Base-by-base conservation (phyloP, 2,113 vertebrate species). In the Hoplias malabaricus region DNA sequence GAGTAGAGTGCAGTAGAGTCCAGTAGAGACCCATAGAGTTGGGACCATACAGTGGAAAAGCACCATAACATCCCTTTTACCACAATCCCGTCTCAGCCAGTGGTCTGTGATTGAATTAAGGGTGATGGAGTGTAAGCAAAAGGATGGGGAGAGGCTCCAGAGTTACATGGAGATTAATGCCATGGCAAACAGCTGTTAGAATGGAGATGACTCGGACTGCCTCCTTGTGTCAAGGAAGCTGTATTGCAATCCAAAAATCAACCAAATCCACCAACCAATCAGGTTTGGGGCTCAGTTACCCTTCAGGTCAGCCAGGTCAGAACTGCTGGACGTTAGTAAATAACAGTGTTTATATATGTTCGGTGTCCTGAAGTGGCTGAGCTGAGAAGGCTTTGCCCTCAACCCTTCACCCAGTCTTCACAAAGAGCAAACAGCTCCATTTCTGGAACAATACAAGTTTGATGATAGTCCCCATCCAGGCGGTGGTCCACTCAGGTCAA, bases 401-500 rank as follows among this genome's bases (percentile, higher is more conserved):
- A 70, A 73, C 73, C 46, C 85, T 80, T 85, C 42, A 80, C 33
- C 82, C 69, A 69, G 36, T 27, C 73, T 78, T 82, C 77, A 67
- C 54, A 87, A 82, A 83, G 42, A 84, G 75, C n/a, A 83, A 85
- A 82, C 4, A n/a, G 29, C 36, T 12, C 6, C n/a, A 48, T 25
- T 69, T 69, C 29, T 78, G 31, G 40, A 61, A 73, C 23, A 75
- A 68, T 19, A 84, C 86, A 90, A 78, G 71, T 82, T 43, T 83
- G 79, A 89, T 86, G 85, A 88, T n/a, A n/a, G n/a, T 79, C 73
- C 88, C 84, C 79, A 87, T 86, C 86, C 89, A 84, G 87, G 73
- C 89, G 87, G 87, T 77, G 83, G 84, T 87, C 77, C 90, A 85
- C 84, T 88, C 88, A 85, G 84, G 84, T 88, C 89, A 93, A 92